Percentiles rank a stretch among this genome's conserved stretches.
phyloP scores from a whole-genome alignment of 2,888 invertebrate genomes.

The Aleiodes testaceus region DNA sequence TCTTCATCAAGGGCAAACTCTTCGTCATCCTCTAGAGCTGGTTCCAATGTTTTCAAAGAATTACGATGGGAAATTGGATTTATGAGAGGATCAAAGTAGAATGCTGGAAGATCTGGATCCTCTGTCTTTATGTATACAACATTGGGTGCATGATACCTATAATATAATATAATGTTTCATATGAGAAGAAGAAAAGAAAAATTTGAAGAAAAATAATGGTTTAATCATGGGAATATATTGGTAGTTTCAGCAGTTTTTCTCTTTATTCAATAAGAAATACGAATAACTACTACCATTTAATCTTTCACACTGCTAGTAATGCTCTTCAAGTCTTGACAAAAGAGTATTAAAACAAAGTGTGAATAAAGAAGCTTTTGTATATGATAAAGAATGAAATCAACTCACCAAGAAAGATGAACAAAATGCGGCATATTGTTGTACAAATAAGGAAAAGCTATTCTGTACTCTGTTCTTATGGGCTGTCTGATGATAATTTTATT shows the following conservation, averaged over 20 bases:
- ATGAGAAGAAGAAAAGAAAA: too few relatives aligned
- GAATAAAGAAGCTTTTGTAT: slow-evolving; percentile 50
- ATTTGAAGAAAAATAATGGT: neutral
- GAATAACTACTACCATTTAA: slow-evolving; percentile 75
- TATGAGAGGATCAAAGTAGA: slow-evolving; percentile 99
- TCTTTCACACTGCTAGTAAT: slow-evolving; percentile 78
- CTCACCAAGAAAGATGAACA: slow-evolving; percentile 98
- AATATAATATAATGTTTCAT: slow-evolving; percentile 50
- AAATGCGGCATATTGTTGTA: slow-evolving; percentile 99
- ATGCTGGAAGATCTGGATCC: slow-evolving; percentile 99
- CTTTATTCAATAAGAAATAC: slow-evolving; percentile 73
- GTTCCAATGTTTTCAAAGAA: slow-evolving; percentile 88
- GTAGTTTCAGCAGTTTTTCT: slow-evolving; percentile 77
- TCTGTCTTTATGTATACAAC: slow-evolving; percentile 99
- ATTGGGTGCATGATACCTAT: slow-evolving; percentile 98
- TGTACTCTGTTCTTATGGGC: slow-evolving; percentile 98
- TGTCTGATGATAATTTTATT: slow-evolving; percentile 99
- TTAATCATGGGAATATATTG: too few relatives aligned
- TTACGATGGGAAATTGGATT: slow-evolving; percentile 98
- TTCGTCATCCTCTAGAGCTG: slow-evolving; percentile 93
- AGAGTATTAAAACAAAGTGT: slow-evolving; percentile 72
- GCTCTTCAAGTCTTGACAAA: slow-evolving; percentile 56
- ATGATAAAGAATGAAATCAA: slow-evolving; percentile 53
- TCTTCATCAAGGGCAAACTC: slow-evolving; percentile 94
- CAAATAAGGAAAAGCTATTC: slow-evolving; percentile 99